phyloP scores from a whole-genome alignment of 1,140 invertebrate genomes.

The Lamellibrachia luymesi region DNA sequence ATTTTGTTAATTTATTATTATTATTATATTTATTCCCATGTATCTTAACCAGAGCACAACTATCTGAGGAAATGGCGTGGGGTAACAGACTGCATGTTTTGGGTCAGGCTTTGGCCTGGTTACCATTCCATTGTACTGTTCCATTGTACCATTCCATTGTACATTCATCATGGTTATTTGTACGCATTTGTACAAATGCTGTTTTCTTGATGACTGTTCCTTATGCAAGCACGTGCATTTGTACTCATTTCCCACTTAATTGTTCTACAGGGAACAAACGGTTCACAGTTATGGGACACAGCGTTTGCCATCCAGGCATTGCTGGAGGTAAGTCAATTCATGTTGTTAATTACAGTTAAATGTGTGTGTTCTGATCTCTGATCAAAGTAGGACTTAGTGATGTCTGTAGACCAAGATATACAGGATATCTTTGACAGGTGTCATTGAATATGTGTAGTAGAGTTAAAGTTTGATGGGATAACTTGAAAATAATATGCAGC shows the following conservation, averaged over 20 bases:
- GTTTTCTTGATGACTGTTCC: background rate
- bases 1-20: no score
- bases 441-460: no score
- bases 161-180: no score
- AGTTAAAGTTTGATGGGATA: no score
- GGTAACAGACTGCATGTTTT: no score
- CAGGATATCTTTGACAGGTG: background rate
- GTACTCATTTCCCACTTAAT: background rate
- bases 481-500: no score
- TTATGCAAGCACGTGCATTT: background rate
- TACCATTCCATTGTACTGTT: no score
- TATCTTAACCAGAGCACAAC: no score
- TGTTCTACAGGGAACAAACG: conserved; percentile 43
- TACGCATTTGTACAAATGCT: background rate
- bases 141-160: no score
- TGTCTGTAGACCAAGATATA: background rate
- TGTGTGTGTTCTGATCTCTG: background rate
- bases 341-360: background rate
- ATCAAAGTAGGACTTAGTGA: background rate
- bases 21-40: no score
- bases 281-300: conserved; percentile 51
- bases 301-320: conserved; percentile 42
- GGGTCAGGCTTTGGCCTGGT: no score
- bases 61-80: no score
- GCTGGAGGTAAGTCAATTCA: conserved; percentile 34